Percentiles rank a stretch among this genome's conserved stretches.
phyloP scores from a whole-genome alignment of 2,888 invertebrate species.

The Perithous albicinctus region DNA sequence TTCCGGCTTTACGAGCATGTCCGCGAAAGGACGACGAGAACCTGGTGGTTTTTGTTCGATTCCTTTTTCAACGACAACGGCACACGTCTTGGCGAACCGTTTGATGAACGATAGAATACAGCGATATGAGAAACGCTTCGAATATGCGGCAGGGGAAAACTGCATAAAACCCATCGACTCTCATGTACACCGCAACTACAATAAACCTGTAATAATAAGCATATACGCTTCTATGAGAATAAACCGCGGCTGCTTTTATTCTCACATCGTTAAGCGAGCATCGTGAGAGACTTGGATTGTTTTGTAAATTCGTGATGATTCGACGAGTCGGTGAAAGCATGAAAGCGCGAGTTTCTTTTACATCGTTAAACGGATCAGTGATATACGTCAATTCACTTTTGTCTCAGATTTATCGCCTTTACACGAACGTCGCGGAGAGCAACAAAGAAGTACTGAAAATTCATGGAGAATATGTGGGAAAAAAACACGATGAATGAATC shows the following conservation, averaged over 20 bases:
- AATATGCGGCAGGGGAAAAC: constrained; percentile 1
- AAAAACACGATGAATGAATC: neutral
- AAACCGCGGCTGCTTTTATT: constrained; percentile 20
- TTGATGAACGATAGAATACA: constrained; percentile 13
- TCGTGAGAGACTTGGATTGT: constrained; percentile 63
- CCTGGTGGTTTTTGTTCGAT: constrained; percentile 15
- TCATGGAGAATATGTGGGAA: neutral
- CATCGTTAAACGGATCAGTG: constrained; percentile 27
- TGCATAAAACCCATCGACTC: constrained; percentile 24
- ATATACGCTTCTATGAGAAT: constrained; percentile 49
- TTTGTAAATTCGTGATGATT: constrained; percentile 53
- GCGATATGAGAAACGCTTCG: constrained; percentile 17
- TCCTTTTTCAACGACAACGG: constrained; percentile 6
- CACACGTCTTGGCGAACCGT: neutral
- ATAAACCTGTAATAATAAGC: constrained; percentile 20
- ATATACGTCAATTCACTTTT: neutral
- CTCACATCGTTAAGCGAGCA: constrained; percentile 23
- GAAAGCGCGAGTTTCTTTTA: constrained; percentile 45
- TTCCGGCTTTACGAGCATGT: constrained; percentile 34
- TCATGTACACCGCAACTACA: constrained; percentile 26
- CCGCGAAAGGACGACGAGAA: constrained; percentile 15
- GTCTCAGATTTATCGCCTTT: neutral
- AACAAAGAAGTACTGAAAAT: neutral
- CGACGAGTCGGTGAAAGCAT: constrained; percentile 57
- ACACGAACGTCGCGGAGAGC: neutral